Percentiles rank a stretch among this genome's conserved stretches.
phyloP scores from a whole-genome alignment of 2,797 vertebrate species.

The Mus caroli region DNA sequence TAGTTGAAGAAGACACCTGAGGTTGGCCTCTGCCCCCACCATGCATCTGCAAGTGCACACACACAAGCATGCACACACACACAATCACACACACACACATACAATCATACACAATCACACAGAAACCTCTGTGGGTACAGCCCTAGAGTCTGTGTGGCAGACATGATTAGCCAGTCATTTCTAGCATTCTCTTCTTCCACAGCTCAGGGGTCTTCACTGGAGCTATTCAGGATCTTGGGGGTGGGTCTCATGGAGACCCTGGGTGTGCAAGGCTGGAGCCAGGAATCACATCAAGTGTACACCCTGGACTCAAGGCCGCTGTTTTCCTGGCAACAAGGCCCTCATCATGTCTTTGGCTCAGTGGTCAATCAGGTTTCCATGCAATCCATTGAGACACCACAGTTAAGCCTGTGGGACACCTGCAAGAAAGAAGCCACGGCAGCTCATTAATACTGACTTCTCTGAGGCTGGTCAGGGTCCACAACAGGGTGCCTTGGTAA shows the following conservation, averaged over 20 bases:
- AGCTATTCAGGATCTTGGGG: neutral
- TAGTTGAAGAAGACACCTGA: neutral
- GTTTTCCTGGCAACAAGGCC: neutral
- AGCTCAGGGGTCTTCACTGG: neutral
- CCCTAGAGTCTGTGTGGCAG: neutral
- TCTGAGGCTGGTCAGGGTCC: neutral
- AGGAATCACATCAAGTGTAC: neutral
- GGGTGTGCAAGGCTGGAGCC: neutral
- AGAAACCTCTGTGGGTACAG: neutral
- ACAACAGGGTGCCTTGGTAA: neutral
- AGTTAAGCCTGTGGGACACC: neutral
- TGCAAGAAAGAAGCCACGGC: neutral
- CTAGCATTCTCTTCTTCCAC: neutral
- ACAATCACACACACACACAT: neutral
- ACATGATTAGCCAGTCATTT: neutral
- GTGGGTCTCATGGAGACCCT: neutral
- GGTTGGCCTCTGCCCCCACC: neutral
- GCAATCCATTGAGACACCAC: fast-evolving
- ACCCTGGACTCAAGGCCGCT: neutral
- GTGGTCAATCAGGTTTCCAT: neutral
- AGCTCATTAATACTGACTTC: neutral
- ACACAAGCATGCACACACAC: no score
- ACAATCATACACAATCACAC: neutral
- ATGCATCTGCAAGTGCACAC: neutral
- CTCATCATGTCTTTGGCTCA: fast-evolving